These are phyloP conservation scores for Heliothis peltigera DNA, from an alignment of 2,888 invertebrate species.

Conservation along the genomic window DNA sequence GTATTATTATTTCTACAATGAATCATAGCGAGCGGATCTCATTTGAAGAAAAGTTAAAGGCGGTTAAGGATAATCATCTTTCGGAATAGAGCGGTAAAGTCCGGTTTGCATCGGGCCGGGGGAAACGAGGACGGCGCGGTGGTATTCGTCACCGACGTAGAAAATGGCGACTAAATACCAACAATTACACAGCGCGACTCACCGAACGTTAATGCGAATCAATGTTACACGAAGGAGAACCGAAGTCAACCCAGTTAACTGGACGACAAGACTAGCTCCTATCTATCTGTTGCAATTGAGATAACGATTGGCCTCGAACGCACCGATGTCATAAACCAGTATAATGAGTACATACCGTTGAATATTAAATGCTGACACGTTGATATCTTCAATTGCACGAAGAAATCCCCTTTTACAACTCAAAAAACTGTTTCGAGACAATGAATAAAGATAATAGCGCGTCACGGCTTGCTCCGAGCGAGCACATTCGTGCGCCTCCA, in stretches of 20 bases:
- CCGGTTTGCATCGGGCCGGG: conserved; percentile 77
- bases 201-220: conserved; percentile 73
- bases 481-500: conserved; percentile 88
- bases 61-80: conserved; percentile 78
- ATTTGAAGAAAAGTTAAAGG: conserved; percentile 72
- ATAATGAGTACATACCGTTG: conserved; percentile 77
- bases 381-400: conserved; percentile 66
- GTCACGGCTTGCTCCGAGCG: conserved; percentile 82
- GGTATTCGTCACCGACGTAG: conserved; percentile 89
- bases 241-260: conserved; percentile 64
- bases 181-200: conserved; percentile 83
- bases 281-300: conserved; percentile 73
- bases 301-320: conserved; percentile 74
- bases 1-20: conserved; percentile 85
- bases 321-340: conserved; percentile 59
- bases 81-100: conserved; percentile 82
- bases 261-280: conserved; percentile 66
- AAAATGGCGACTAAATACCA: conserved; percentile 90
- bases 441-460: conserved; percentile 83
- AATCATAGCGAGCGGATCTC: conserved; percentile 84
- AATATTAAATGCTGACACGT: conserved; percentile 62
- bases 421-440: conserved; percentile 76
- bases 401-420: conserved; percentile 69
- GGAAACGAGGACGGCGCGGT: conserved; percentile 86
- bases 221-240: conserved; percentile 71